Percentiles rank a stretch among this genome's conserved stretches.
These are phyloP conservation scores for Chaetorhynchus papuensis DNA, from an alignment of 2,113 vertebrate genomes.

Conservation along the genomic window DNA sequence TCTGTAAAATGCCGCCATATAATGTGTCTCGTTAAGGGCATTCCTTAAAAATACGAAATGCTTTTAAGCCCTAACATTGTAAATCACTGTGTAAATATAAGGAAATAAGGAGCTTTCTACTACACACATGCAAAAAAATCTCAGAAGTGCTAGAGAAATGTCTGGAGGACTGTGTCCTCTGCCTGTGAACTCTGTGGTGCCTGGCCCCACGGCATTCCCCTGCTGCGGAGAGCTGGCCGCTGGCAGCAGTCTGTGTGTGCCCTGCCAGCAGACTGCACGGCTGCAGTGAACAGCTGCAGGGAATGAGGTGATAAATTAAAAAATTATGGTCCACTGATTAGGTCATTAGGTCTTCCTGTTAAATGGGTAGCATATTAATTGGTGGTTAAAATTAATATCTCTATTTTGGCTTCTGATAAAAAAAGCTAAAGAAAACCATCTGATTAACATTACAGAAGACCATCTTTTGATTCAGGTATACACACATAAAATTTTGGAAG, in stretches of 20 bases:
- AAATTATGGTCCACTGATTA: conserved; percentile 44
- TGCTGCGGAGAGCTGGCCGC: not conserved
- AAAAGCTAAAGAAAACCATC: not conserved
- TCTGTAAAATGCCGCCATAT: not conserved
- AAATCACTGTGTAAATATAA: not conserved
- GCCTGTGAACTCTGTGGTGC: not conserved
- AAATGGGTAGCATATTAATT: conserved; percentile 51
- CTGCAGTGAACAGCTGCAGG: conserved; percentile 35
- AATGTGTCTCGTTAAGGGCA: rapidly evolving
- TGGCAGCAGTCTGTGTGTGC: not conserved
- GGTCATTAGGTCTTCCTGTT: conserved; percentile 59
- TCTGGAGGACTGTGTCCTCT: not conserved
- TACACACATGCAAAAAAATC: not conserved
- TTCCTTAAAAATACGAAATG: not conserved
- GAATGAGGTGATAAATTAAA: conserved; percentile 30
- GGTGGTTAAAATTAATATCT: conserved; percentile 54
- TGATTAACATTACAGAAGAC: not conserved
- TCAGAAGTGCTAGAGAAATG: not conserved
- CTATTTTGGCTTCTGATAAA: conserved; percentile 37
- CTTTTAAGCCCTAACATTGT: not conserved
- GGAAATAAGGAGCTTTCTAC: not conserved
- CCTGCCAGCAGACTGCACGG: not conserved
- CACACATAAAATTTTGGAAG: not conserved
- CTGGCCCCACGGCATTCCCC: not conserved
- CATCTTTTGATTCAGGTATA: not conserved